Evolutionary conservation across 2,888 invertebrate genomes (phyloP).

Genomic region (Onchidella celtica): DNA sequence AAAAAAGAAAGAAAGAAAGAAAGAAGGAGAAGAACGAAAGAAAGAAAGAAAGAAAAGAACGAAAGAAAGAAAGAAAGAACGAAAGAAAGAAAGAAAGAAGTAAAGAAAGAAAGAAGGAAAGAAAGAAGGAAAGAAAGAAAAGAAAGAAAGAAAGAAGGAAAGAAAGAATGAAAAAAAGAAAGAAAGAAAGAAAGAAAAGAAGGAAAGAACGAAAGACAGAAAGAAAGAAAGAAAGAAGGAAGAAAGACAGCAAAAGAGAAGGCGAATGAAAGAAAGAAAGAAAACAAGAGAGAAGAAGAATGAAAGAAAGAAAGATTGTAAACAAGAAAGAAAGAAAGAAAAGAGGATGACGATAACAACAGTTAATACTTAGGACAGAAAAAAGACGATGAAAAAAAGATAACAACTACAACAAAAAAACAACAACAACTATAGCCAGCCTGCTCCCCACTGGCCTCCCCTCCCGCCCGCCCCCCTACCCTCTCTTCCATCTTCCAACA

Average conservation of each 20-base stretch:
- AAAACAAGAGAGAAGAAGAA: not conserved
- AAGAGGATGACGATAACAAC: no score
- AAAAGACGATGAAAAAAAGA: no score
- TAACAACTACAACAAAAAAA: no score
- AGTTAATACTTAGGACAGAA: not conserved
- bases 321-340: not conserved
- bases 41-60: not conserved
- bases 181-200: not conserved
- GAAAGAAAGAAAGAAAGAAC: not conserved
- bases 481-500: no score
- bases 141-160: not conserved
- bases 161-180: not conserved
- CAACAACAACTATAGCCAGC: no score
- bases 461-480: no score
- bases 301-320: not conserved
- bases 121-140: not conserved
- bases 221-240: not conserved
- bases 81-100: not conserved
- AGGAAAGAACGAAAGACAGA: not conserved
- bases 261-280: no score
- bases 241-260: no score
- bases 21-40: constrained; percentile 2
- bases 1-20: not conserved
- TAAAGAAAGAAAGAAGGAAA: not conserved
- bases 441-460: no score